Evolutionary conservation across 2,797 vertebrate genomes (phyloP).

Genomic region (Eulemur coronatus): DNA sequence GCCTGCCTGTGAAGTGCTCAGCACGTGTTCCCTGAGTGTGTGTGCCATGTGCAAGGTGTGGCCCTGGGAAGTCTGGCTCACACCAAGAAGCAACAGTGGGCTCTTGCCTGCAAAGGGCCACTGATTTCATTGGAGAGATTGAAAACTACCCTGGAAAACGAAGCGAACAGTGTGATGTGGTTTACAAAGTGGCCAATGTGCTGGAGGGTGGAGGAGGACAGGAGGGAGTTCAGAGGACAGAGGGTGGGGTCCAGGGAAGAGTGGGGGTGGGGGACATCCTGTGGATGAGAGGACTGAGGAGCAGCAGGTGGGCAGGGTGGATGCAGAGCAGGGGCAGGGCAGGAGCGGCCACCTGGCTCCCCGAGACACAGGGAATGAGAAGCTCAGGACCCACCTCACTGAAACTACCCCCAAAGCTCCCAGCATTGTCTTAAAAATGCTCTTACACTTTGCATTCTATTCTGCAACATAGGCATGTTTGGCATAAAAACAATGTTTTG

Average conservation of each 20-base stretch:
- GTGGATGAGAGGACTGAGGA: not conserved
- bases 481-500: not conserved
- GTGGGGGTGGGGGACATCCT: too few relatives aligned
- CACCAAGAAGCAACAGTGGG: fast-evolving
- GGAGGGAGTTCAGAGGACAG: not conserved
- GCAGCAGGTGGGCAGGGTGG: not conserved
- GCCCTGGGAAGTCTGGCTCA: not conserved
- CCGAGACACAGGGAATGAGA: too few relatives aligned
- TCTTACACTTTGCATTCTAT: not conserved
- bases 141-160: not conserved
- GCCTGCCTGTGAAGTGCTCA: not conserved
- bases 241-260: not conserved
- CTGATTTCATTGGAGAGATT: not conserved
- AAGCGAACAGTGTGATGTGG: fast-evolving
- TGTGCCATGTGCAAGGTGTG: fast-evolving
- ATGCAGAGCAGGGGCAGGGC: not conserved
- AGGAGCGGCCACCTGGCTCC: not conserved
- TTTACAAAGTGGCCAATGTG: fast-evolving
- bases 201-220: not conserved
- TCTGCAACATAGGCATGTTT: fast-evolving
- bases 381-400: not conserved
- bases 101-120: not conserved
- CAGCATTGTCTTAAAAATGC: not conserved
- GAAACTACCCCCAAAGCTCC: not conserved
- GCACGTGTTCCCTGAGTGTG: fast-evolving